A percentile compares a stretch with the other conserved stretches of the same genome.
Evolutionary conservation across 2,113 vertebrate species (phyloP).

Genomic region (Sminthopsis crassicaudata): DNA sequence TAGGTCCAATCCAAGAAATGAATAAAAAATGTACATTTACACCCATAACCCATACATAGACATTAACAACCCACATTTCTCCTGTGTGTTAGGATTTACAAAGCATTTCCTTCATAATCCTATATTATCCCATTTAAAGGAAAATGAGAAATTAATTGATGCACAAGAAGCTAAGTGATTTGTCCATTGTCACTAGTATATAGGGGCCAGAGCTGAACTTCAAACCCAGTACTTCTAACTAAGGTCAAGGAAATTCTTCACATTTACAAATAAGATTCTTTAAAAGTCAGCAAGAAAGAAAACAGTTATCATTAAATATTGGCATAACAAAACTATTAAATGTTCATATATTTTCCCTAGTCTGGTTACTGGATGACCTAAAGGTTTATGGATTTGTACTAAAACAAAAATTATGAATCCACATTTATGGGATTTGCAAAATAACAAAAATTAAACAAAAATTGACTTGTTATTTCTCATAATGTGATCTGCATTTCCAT

Average conservation of each 20-base stretch:
- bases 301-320: neutral
- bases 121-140: neutral
- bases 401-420: neutral
- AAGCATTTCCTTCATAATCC: neutral
- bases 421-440: neutral
- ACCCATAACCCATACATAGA: neutral
- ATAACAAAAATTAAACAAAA: neutral
- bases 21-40: neutral
- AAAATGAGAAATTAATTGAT: neutral
- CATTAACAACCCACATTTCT: neutral
- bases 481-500: neutral
- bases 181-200: neutral
- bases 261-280: neutral
- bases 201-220: neutral
- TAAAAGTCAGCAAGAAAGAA: neutral
- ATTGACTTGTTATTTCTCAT: neutral
- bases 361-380: neutral
- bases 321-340: neutral
- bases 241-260: neutral
- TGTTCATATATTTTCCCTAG: neutral
- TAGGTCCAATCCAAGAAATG: neutral
- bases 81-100: neutral
- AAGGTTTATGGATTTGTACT: neutral
- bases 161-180: neutral
- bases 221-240: neutral